phyloP scores from a whole-genome alignment of 2,113 vertebrate species.

The Centropus unirufus region DNA sequence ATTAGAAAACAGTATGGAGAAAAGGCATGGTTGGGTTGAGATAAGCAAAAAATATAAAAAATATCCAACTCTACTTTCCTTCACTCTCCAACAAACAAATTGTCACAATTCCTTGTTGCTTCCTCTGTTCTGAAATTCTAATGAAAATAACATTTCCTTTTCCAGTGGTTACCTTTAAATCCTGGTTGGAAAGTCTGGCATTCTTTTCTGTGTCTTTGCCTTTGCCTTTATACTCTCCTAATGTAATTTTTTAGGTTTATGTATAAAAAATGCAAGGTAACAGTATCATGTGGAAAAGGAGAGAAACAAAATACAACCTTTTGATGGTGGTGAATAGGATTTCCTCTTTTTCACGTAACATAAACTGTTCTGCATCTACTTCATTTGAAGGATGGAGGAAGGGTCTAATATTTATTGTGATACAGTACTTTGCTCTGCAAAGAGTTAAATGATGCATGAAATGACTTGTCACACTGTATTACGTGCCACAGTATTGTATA shows the following conservation, averaged over 20 bases:
- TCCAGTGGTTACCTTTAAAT: background rate
- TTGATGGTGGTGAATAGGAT: background rate
- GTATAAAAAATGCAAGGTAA: background rate
- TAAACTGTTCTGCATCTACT: background rate
- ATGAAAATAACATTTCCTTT: background rate
- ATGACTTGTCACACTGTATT: conserved; percentile 68
- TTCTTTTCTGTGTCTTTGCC: background rate
- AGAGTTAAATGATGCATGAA: conserved; percentile 76
- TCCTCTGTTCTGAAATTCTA: background rate
- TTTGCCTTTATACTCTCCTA: background rate
- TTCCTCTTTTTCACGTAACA: background rate
- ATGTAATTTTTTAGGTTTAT: background rate
- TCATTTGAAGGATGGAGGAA: background rate
- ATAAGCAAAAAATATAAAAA: background rate
- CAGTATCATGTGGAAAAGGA: background rate
- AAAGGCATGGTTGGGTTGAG: background rate
- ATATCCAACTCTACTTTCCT: background rate
- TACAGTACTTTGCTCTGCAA: conserved; percentile 44
- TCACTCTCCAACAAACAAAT: background rate
- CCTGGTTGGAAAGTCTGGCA: background rate
- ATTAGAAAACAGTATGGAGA: background rate
- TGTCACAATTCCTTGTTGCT: background rate
- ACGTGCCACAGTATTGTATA: background rate
- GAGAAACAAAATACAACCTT: background rate
- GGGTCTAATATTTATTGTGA: conserved; percentile 2